These are phyloP conservation scores for Trochalopteron elliotii DNA, from an alignment of 2,113 vertebrate species.

Conservation along the genomic window DNA sequence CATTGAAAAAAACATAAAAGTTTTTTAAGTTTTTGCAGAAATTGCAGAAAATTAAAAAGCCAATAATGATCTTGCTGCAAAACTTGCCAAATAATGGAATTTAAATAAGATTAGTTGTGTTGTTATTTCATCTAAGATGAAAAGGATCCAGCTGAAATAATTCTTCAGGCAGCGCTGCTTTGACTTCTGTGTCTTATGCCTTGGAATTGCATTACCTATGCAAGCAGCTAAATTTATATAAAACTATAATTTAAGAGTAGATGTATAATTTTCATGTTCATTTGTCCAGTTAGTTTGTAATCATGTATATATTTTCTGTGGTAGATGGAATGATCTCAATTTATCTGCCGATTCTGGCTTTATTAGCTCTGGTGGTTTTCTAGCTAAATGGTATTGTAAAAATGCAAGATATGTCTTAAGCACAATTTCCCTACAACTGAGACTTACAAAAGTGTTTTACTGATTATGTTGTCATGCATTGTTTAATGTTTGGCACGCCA, in stretches of 20 bases:
- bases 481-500: neutral
- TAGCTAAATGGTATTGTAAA: neutral
- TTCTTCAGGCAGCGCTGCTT: neutral
- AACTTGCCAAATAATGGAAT: neutral
- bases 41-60: neutral
- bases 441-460: neutral
- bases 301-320: neutral
- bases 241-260: neutral
- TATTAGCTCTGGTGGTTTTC: neutral
- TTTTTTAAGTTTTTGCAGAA: neutral
- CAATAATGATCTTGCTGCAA: neutral
- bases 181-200: neutral
- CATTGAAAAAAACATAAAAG: neutral
- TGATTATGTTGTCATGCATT: neutral
- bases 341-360: neutral
- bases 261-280: neutral
- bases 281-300: neutral
- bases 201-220: neutral
- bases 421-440: neutral
- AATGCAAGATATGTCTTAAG: neutral
- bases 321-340: neutral
- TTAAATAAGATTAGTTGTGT: neutral
- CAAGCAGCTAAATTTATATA: neutral
- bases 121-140: neutral
- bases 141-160: neutral